Percentiles rank a stretch among this genome's conserved stretches.
Evolutionary conservation across 2,888 invertebrate species (phyloP).

Genomic region (Drosophila rellima): DNA sequence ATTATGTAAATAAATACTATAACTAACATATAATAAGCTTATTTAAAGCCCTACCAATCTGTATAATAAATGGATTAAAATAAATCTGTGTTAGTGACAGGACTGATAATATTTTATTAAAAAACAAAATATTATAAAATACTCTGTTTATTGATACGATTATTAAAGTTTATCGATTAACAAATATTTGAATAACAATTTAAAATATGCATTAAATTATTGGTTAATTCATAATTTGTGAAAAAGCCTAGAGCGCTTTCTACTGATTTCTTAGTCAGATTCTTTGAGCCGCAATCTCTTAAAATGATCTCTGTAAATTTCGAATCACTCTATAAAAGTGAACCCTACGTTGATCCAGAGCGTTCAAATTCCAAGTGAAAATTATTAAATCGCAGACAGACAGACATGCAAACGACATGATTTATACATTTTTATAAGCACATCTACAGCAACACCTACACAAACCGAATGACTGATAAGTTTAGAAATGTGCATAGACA

Average conservation of each 20-base stretch:
- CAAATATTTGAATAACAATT: slow-evolving; percentile 15
- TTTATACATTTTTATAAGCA: slow-evolving; percentile 62
- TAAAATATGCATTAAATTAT: slow-evolving; percentile 7
- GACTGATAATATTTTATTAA: not conserved
- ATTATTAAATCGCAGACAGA: slow-evolving; percentile 63
- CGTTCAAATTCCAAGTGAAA: slow-evolving; percentile 78
- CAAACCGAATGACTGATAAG: slow-evolving; percentile 58
- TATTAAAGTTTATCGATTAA: slow-evolving; percentile 3
- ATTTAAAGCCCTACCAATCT: no score
- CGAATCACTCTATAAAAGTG: slow-evolving; percentile 63
- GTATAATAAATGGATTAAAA: not conserved
- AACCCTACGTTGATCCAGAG: slow-evolving; percentile 66
- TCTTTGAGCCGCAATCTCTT: slow-evolving; percentile 44
- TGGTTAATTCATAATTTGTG: slow-evolving; percentile 22
- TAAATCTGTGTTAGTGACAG: not conserved
- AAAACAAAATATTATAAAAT: not conserved
- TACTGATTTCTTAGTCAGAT: slow-evolving; percentile 40
- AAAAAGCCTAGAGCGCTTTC: slow-evolving; percentile 37
- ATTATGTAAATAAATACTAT: not conserved
- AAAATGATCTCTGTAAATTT: slow-evolving; percentile 57
- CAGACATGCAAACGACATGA: slow-evolving; percentile 64
- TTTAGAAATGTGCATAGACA: slow-evolving; percentile 56
- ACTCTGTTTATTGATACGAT: not conserved
- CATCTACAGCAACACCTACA: slow-evolving; percentile 49
- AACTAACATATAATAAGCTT: not conserved